These are phyloP conservation scores for Drosophila subpulchrella DNA, from an alignment of 1,140 invertebrate species.

Conservation along the genomic window DNA sequence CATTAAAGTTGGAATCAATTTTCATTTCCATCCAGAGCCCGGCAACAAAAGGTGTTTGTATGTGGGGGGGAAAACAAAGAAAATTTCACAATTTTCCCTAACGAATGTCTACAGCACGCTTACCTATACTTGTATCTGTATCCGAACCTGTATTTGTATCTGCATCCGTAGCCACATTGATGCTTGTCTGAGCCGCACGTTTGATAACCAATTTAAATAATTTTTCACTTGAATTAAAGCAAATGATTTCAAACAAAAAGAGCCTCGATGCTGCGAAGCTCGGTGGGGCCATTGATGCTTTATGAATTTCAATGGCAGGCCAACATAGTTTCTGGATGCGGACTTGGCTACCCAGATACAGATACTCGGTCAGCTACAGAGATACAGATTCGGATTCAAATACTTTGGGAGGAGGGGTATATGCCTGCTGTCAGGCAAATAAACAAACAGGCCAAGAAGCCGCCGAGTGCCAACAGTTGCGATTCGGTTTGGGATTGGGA, in stretches of 20 bases:
- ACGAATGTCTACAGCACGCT: constrained; percentile 15
- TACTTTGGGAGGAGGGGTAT: constrained; percentile 11
- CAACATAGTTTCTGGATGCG: constrained; percentile 67
- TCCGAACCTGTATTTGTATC: constrained; percentile 4
- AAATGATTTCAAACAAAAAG: constrained; percentile 76
- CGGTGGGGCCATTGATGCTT: constrained; percentile 66
- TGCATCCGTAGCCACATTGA: constrained; percentile 22
- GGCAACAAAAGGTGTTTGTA: constrained; percentile 8
- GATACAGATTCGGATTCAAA: constrained; percentile 29
- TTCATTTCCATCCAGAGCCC: constrained; percentile 52
- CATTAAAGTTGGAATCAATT: constrained; percentile 70
- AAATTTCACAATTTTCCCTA: constrained; percentile 14
- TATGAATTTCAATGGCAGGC: constrained; percentile 76
- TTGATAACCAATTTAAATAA: constrained; percentile 83
- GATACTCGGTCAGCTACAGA: neutral
- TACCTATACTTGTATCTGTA: constrained; percentile 17
- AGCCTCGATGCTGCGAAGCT: constrained; percentile 21
- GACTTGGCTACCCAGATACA: constrained; percentile 26
- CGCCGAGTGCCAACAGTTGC: constrained; percentile 68
- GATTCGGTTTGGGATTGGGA: constrained; percentile 72
- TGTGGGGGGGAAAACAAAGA: constrained; percentile 38
- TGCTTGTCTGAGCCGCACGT: constrained; percentile 55
- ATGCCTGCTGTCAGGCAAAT: constrained; percentile 44
- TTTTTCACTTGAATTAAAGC: constrained; percentile 82
- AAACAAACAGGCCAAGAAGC: constrained; percentile 61